phyloP scores from a whole-genome alignment of 2,113 vertebrate genomes.

The Tiliqua scincoides region DNA sequence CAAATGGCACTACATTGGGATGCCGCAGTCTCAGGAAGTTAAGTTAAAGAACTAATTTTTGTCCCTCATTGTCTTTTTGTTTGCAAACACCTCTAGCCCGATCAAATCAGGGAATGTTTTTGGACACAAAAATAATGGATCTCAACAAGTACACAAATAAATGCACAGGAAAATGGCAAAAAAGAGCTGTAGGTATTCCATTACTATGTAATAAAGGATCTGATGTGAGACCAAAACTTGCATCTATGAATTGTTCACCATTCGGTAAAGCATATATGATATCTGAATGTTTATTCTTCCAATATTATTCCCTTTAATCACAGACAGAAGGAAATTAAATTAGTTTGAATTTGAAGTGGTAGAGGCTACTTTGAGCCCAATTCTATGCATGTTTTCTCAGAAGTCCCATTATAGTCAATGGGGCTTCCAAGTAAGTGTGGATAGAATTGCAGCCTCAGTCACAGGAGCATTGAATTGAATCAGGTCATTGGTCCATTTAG shows the following conservation, averaged over 20 bases:
- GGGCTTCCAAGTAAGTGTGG: no score
- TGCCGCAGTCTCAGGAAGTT: neutral
- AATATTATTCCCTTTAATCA: neutral
- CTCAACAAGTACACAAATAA: neutral
- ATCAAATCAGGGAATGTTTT: neutral
- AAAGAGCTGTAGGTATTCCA: neutral
- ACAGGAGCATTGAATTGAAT: no score
- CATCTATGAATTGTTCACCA: neutral
- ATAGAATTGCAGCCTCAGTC: no score
- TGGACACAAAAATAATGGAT: neutral
- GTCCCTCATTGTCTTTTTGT: neutral
- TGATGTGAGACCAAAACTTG: neutral
- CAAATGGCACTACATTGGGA: conserved; percentile 26
- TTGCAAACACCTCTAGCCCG: neutral
- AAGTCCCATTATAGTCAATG: no score
- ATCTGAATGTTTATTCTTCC: neutral
- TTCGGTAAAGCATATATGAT: neutral
- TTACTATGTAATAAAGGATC: neutral
- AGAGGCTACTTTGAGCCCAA: no score
- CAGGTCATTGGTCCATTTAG: no score
- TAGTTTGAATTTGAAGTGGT: no score
- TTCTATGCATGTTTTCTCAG: no score
- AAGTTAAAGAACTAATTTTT: conserved; percentile 45
- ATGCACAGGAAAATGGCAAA: neutral
- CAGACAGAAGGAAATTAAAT: neutral